Conservation (phyloP, 2,797 vertebrate species). For the Carapus acus region DNA sequence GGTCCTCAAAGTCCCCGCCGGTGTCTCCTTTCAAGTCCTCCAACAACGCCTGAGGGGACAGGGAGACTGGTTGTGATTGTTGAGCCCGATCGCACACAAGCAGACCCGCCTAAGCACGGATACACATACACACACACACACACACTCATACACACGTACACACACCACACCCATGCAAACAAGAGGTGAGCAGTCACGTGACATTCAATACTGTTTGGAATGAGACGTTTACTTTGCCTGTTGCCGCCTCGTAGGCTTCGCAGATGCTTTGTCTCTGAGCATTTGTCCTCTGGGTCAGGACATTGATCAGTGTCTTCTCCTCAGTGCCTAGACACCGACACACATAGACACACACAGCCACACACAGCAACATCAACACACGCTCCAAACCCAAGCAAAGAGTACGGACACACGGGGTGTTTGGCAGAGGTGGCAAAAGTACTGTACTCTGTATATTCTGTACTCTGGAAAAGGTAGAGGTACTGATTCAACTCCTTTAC, state of each 20-base stretch:
- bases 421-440: too few relatives aligned
- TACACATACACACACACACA: neutral
- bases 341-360: neutral
- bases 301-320: slow-evolving; percentile 66
- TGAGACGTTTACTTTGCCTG: slow-evolving; percentile 57
- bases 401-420: too few relatives aligned
- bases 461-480: too few relatives aligned
- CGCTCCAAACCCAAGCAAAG: too few relatives aligned
- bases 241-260: slow-evolving; percentile 56
- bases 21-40: slow-evolving; percentile 77
- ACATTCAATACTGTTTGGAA: too few relatives aligned
- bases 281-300: slow-evolving; percentile 67
- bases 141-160: neutral
- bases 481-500: too few relatives aligned
- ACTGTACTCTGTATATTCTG: too few relatives aligned
- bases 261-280: slow-evolving; percentile 71
- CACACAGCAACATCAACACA: too few relatives aligned
- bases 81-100: neutral
- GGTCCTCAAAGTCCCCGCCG: slow-evolving; percentile 62
- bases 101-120: neutral
- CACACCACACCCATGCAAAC: slow-evolving; percentile 14
- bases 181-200: neutral
- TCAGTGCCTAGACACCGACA: slow-evolving; percentile 73
- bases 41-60: slow-evolving; percentile 43
- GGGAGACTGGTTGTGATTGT: neutral